Evolutionary conservation across 2,888 invertebrate species (phyloP), one percentile per base, ranked within the genome.

Genomic region (Abrostola tripartita): DNA sequence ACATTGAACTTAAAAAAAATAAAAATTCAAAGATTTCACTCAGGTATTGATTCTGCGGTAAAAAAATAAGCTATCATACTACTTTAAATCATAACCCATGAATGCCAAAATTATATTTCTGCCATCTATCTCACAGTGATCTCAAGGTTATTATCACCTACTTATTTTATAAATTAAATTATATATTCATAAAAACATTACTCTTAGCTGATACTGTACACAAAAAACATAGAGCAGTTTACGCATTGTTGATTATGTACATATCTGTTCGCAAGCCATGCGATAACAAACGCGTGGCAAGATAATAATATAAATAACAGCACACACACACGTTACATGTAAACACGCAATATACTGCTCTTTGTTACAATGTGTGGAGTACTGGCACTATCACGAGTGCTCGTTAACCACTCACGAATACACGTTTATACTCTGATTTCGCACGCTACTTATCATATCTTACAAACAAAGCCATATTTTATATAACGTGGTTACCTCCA

Each of bases 301-400:
- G 71, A 80, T 82, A 82, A 79, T 67, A 83, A 79, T 71, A 76
- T 77, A 78, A 79, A 80, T 81, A 83, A 63, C 60, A 79, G 65
- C 73, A 73, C 70, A 74, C 68, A 71, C 40, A 63, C 50, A 53
- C 66, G 54, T 56, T 52, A 65, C 57, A 66, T 61, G 71, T 77
- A 75, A 79, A 81, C 76, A 80, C 67, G 54, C 50, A 54, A 63
- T n/a, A 50, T 54, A 53, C 60, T 58, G 54, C 61, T 62, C 52
- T 71, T 66, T 55, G 41, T 49, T 38, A 59, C 37, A 52, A 61
- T 68, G 58, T 62, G 24, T 56, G 53, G 52, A 54, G 61, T 52
- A 61, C 38, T 58, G 37, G 35, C 37, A 55, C 36, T 53, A 71
- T 63, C 52, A 65, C 65, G 49, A 66, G 61, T 52, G 37, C 65